Percentiles rank a stretch among this genome's conserved stretches.
These are phyloP conservation scores for Parotia lawesii DNA, from an alignment of 2,113 vertebrate species.

Conservation along the genomic window DNA sequence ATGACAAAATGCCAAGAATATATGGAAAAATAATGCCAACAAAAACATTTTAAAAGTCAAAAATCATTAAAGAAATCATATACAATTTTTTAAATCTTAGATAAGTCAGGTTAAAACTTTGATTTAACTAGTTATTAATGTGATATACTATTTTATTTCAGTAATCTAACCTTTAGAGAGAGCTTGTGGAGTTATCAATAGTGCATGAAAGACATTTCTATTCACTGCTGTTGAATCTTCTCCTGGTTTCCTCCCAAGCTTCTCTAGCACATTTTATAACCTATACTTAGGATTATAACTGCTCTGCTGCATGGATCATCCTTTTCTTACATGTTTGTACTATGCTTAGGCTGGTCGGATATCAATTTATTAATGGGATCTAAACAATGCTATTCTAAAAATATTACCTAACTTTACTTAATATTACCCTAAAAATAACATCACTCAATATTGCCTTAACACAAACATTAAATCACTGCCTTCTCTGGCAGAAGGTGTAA, in stretches of 20 bases:
- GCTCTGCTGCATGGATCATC: background rate
- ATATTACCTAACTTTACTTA: background rate
- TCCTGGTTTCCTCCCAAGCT: background rate
- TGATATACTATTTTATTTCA: background rate
- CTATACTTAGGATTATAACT: background rate
- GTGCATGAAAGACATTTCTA: background rate
- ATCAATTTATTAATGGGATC: background rate
- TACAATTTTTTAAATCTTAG: background rate
- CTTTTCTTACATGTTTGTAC: background rate
- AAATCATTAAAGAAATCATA: background rate
- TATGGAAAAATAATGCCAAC: background rate
- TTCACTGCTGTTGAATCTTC: background rate
- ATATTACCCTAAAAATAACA: background rate
- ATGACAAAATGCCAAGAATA: background rate
- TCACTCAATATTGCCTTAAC: background rate
- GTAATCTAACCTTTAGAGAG: background rate
- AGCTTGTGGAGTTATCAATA: background rate
- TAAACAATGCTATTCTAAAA: background rate
- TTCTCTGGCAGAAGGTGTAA: background rate
- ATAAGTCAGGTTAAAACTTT: background rate
- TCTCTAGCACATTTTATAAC: background rate
- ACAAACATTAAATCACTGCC: background rate
- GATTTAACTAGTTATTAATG: background rate
- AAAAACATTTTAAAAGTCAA: background rate
- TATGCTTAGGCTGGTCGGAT: background rate